A percentile compares a stretch with the other conserved stretches of the same genome.
phyloP scores from a whole-genome alignment of 2,113 vertebrate genomes.

The Peromyscus maniculatus region DNA sequence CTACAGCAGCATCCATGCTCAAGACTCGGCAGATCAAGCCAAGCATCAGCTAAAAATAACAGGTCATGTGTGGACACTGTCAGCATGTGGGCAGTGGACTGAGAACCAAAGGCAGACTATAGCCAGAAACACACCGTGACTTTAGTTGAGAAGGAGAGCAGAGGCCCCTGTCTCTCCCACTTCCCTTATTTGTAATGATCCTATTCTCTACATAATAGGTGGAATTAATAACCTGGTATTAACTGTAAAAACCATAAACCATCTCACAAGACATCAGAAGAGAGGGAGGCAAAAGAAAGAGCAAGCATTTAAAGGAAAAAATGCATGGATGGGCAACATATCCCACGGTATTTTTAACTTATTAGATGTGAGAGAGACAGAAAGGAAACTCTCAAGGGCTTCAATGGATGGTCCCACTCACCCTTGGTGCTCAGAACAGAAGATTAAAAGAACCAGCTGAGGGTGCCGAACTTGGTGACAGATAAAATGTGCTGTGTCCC shows the following conservation, averaged over 20 bases:
- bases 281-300: not conserved
- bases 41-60: constrained; percentile 63
- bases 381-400: not conserved
- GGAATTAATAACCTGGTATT: not conserved
- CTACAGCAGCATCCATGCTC: not conserved
- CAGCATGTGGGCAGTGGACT: not conserved
- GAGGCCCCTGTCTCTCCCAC: not conserved
- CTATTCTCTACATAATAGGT: not conserved
- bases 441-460: not conserved
- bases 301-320: not conserved
- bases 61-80: not conserved
- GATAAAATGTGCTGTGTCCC: not conserved
- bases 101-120: not conserved
- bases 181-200: not conserved
- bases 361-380: not conserved
- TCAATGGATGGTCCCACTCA: not conserved
- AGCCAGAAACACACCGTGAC: not conserved
- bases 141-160: not conserved
- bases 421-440: not conserved
- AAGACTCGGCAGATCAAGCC: not conserved
- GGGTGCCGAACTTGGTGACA: not conserved
- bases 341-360: constrained; percentile 1
- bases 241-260: not conserved
- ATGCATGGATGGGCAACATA: not conserved
- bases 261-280: not conserved